phyloP scores from a whole-genome alignment of 2,888 invertebrate species.

The Abrostola tripartita region DNA sequence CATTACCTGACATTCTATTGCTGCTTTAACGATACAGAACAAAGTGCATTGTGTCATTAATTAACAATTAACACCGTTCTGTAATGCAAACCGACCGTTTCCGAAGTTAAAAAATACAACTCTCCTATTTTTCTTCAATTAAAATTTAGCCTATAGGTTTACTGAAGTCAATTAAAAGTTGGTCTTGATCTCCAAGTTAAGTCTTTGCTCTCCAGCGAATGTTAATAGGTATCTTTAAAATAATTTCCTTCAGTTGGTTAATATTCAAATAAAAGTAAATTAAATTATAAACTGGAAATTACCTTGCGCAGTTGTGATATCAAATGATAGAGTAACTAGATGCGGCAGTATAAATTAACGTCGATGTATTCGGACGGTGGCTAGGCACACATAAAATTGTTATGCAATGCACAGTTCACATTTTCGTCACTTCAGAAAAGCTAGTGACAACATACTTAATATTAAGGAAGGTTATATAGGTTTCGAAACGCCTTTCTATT shows the following conservation, averaged over 20 bases:
- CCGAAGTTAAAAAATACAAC: conserved; percentile 15
- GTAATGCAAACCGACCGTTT: conserved; percentile 4
- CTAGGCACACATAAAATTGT: no score
- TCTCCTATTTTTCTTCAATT: conserved; percentile 35
- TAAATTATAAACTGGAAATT: conserved; percentile 30
- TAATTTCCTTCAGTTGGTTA: conserved; percentile 44
- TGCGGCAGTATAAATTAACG: no score
- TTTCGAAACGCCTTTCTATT: no score
- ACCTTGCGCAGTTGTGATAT: conserved; percentile 2
- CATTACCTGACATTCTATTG: not conserved
- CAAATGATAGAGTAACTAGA: no score
- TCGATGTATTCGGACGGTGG: no score
- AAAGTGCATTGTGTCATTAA: conserved; percentile 37
- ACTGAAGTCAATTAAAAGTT: conserved; percentile 55
- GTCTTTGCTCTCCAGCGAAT: conserved; percentile 41
- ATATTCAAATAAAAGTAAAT: conserved; percentile 43
- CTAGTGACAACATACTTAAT: no score
- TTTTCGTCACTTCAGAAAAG: no score
- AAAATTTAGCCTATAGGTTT: conserved; percentile 37
- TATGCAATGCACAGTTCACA: no score
- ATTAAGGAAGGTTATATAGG: no score
- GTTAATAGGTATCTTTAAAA: conserved; percentile 41
- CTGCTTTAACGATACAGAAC: not conserved
- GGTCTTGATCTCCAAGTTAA: conserved; percentile 49
- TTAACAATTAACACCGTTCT: conserved; percentile 8